A percentile compares a stretch with the other conserved stretches of the same genome.
Conservation (phyloP, 1,140 invertebrate genomes). For the Zaprionus capensis region DNA sequence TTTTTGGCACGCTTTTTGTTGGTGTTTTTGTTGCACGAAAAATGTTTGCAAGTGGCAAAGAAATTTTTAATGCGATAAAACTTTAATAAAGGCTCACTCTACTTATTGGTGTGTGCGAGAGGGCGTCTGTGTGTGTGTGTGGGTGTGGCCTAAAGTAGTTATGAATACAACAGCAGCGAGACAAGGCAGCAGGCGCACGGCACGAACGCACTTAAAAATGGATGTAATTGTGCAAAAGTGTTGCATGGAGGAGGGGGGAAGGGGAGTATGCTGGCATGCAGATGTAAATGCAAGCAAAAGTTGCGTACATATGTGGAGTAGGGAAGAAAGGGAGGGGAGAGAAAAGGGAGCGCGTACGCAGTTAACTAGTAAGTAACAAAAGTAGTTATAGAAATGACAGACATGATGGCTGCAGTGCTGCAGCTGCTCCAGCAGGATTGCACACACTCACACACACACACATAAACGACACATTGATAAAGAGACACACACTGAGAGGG, state of each 20-base stretch:
- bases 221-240: constrained; percentile 80
- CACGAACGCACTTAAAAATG: constrained; percentile 79
- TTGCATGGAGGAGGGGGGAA: constrained; percentile 24
- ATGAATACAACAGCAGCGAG: constrained; percentile 77
- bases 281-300: constrained; percentile 48
- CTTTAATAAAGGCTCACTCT: constrained; percentile 78
- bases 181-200: constrained; percentile 56
- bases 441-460: neutral
- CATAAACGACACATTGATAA: constrained; percentile 26
- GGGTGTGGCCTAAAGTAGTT: constrained; percentile 76
- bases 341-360: constrained; percentile 32
- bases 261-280: constrained; percentile 29
- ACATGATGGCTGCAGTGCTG: constrained; percentile 61
- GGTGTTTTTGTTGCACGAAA: constrained; percentile 56
- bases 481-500: constrained; percentile 33
- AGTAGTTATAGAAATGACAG: constrained; percentile 82
- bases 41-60: constrained; percentile 68
- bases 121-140: constrained; percentile 10
- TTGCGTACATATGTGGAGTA: constrained; percentile 41
- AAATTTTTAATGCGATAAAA: constrained; percentile 83
- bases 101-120: constrained; percentile 29
- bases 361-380: constrained; percentile 79
- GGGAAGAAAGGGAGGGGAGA: neutral
- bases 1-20: constrained; percentile 70
- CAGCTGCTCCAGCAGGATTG: constrained; percentile 29